Base-by-base conservation (phyloP, 2,113 vertebrate genomes). In the Beaufortia kweichowensis region DNA sequence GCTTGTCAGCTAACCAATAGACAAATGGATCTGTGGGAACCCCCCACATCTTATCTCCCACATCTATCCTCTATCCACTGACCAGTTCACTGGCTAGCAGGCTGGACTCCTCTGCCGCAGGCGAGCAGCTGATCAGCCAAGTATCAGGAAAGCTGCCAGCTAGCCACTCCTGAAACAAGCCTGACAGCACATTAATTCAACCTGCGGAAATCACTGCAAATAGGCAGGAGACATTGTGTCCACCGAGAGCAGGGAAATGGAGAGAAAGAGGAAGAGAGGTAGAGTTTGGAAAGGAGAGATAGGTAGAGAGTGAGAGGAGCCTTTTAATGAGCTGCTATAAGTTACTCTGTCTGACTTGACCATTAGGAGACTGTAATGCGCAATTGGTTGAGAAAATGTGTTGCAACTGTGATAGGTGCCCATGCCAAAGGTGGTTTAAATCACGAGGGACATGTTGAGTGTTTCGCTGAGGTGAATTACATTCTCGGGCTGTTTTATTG, bases 181-280 rank as follows among this genome's bases (percentile, higher is more conserved):
- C 86, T 91, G 92, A 92, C 92, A 91, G 90, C 87, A 88, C 86
- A 87, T 91, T 92, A 92, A 92, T 92, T 92, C 86, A 90, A 85
- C 88, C 83, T 83, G 86, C 86, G 82, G 86, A 89, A 89, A 87
- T 82, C 82, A 73, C 59, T 84, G 85, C 84, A 89, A 81, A 80
- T 88, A 89, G 86, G 84, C 85, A 82, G 60, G 69, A 76, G 84
- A 88, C 86, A 81, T 79, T 78, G 81, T 82, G 87, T 87, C 87
- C 83, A 77, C 70, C 26, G 73, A 82, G 61, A 59, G 79, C 75
- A 50, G 73, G 48, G 67, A 84, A 84, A 79, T 65, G 81, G 76
- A 84, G 53, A 76, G 78, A 81, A 65, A 77, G 73, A 79, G 59
- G 77, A 77, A 79, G 66, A 53, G 81, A 75, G 65, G 53, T 56